phyloP scores from a whole-genome alignment of 2,113 vertebrate species.

The Pithys albifrons region DNA sequence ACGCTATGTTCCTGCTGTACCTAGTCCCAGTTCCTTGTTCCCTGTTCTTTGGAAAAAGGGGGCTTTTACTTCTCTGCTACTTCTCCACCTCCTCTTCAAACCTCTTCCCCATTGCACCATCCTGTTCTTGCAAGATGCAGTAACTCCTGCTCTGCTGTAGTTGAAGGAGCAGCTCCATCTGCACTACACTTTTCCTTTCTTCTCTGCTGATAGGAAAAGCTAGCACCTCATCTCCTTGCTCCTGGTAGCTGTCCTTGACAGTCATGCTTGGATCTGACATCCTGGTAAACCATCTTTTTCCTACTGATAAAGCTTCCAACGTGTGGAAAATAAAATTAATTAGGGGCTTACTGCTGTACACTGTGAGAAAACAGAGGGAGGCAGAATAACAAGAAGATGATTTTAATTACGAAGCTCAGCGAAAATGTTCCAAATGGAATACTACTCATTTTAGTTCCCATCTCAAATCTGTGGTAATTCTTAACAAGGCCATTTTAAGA shows the following conservation, averaged over 20 bases:
- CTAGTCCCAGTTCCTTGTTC: background rate
- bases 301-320: background rate
- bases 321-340: background rate
- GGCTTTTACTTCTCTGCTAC: background rate
- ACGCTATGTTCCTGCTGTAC: background rate
- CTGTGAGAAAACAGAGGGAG: background rate
- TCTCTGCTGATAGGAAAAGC: background rate
- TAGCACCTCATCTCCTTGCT: background rate
- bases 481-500: background rate
- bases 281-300: background rate
- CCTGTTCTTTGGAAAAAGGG: background rate
- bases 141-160: background rate
- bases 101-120: background rate
- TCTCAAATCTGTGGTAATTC: background rate
- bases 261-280: background rate
- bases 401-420: background rate
- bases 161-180: background rate
- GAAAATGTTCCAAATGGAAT: background rate
- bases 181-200: background rate
- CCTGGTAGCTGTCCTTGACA: background rate
- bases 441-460: background rate
- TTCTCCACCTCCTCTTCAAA: background rate
- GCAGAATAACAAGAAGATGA: background rate
- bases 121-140: fast-evolving
- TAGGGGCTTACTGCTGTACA: fast-evolving